A percentile compares a stretch with the other conserved stretches of the same genome.
Evolutionary conservation across 2,797 vertebrate species (phyloP).

Genomic region (Telmatherina bonti): DNA sequence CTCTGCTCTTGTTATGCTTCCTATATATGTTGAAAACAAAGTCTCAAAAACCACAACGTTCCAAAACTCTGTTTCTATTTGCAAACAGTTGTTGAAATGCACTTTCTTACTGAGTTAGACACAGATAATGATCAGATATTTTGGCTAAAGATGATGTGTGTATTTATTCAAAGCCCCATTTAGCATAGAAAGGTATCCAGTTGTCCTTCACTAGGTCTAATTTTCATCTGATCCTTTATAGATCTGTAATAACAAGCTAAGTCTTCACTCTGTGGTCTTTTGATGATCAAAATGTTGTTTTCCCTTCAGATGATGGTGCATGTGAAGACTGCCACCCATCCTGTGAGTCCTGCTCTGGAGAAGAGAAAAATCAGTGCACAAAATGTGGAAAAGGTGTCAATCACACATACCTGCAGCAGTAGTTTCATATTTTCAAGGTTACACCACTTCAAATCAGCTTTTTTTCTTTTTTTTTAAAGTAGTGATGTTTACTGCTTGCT

Average conservation of each 20-base stretch:
- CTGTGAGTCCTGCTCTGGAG: conserved; percentile 88
- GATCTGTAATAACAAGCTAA: not conserved
- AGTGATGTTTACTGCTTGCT: conserved; percentile 23
- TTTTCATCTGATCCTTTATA: not conserved
- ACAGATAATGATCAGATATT: not conserved
- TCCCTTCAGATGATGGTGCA: conserved; percentile 70
- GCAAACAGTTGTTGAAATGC: not conserved
- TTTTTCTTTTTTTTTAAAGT: conserved; percentile 4
- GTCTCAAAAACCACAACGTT: no score
- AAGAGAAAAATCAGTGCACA: conserved; percentile 79
- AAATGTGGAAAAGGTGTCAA: conserved; percentile 87
- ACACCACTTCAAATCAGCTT: not conserved
- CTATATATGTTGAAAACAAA: no score
- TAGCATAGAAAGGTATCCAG: not conserved
- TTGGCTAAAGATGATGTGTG: not conserved
- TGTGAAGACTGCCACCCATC: conserved; percentile 83
- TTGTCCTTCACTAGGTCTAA: not conserved
- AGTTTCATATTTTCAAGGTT: conserved; percentile 7
- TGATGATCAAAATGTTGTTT: conserved; percentile 11
- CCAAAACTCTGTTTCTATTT: not conserved
- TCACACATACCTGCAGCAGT: conserved; percentile 10
- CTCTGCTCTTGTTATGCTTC: no score
- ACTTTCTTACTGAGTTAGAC: not conserved
- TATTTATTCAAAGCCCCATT: not conserved
- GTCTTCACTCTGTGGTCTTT: not conserved